phyloP scores from a whole-genome alignment of 2,797 vertebrate genomes.

The Gadopsis marmoratus region DNA sequence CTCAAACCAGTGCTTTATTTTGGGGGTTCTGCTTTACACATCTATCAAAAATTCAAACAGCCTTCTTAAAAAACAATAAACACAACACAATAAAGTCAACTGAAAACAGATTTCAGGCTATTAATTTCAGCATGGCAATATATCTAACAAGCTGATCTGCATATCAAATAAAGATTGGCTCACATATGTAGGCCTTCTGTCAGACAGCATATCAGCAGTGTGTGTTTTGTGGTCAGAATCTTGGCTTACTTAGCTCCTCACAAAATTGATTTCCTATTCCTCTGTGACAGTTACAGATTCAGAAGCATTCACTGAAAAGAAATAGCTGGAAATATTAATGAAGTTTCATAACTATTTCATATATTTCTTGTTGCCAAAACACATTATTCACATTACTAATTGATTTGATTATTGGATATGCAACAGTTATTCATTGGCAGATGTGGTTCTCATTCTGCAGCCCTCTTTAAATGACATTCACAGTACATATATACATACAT shows the following conservation, averaged over 20 bases:
- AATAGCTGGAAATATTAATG: constrained; percentile 30
- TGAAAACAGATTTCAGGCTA: constrained; percentile 50
- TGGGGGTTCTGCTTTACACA: constrained; percentile 34
- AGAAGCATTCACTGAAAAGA: constrained; percentile 5
- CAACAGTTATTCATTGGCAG: constrained; percentile 16
- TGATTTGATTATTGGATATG: constrained; percentile 43
- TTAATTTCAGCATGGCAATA: constrained; percentile 47
- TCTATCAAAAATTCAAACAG: constrained; percentile 50
- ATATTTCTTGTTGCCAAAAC: constrained; percentile 39
- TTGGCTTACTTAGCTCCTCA: constrained; percentile 28
- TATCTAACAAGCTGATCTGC: constrained; percentile 41
- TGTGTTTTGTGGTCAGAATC: constrained; percentile 39
- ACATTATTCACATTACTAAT: constrained; percentile 32
- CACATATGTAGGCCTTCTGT: constrained; percentile 42
- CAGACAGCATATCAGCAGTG: constrained; percentile 44
- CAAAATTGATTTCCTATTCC: constrained; percentile 42
- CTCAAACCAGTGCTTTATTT: constrained; percentile 31
- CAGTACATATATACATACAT: no score
- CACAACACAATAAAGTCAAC: constrained; percentile 4
- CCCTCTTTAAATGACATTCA: constrained; percentile 47
- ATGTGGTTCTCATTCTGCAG: constrained; percentile 23
- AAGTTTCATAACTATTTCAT: constrained; percentile 38
- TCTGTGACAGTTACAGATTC: constrained; percentile 27
- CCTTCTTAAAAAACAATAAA: background rate
- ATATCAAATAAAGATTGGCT: constrained; percentile 54